These are phyloP conservation scores for Cavia aperea DNA, from an alignment of 2,113 vertebrate genomes.

Conservation along the genomic window DNA sequence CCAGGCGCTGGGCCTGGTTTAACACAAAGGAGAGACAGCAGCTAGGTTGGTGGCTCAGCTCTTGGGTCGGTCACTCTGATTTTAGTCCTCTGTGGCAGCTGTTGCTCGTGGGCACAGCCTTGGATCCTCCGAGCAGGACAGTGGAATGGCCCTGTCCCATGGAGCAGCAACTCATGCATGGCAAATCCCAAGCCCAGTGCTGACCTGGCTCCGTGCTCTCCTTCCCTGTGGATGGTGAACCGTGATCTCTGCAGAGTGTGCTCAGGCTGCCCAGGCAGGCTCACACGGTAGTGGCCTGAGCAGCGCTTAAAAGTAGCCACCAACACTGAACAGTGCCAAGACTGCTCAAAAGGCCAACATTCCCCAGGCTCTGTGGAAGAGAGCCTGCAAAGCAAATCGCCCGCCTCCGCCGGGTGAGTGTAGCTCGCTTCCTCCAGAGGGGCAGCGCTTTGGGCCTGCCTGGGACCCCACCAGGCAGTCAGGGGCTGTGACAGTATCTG, in stretches of 20 bases:
- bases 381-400: rapidly evolving
- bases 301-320: background rate
- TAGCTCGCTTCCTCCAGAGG: background rate
- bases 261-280: no score
- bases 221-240: background rate
- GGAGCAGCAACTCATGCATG: background rate
- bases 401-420: rapidly evolving
- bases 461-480: background rate
- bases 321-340: background rate
- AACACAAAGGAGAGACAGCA: background rate
- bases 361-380: background rate
- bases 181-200: background rate
- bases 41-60: background rate
- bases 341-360: background rate
- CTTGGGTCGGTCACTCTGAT: background rate
- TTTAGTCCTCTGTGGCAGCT: background rate
- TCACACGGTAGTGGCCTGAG: background rate
- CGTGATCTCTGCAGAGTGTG: rapidly evolving
- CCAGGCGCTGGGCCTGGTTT: background rate
- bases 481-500: background rate
- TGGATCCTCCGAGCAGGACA: no score
- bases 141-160: rapidly evolving
- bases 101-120: rapidly evolving
- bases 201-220: background rate
- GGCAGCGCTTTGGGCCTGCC: background rate